Conservation (phyloP, 2,113 vertebrate species). For the Thalassarche chlororhynchos region DNA sequence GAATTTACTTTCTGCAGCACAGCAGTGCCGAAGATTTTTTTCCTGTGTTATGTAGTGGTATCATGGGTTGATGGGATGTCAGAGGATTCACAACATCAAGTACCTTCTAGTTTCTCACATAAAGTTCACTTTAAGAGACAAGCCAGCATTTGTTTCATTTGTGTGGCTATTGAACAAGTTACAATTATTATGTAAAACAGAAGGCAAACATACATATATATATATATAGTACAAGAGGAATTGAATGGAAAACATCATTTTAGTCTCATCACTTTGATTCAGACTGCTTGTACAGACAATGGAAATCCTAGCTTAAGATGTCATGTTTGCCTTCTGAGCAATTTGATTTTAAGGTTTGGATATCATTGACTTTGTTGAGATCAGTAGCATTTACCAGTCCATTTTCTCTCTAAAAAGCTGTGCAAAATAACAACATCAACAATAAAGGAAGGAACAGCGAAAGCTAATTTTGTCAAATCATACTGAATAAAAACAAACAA, state of each 20-base stretch:
- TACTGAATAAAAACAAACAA: slow-evolving; percentile 29
- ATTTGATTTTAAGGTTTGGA: not conserved
- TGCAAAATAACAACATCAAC: not conserved
- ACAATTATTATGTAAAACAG: not conserved
- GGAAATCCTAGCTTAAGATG: not conserved
- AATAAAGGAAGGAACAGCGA: not conserved
- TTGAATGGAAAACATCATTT: not conserved
- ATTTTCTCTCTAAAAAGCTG: slow-evolving; percentile 15
- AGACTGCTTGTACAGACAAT: not conserved
- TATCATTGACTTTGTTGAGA: not conserved
- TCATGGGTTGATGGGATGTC: not conserved
- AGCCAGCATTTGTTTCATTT: not conserved
- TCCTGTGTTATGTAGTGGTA: not conserved
- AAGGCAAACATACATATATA: not conserved
- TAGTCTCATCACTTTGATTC: not conserved
- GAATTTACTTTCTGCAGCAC: not conserved
- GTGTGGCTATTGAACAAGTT: not conserved
- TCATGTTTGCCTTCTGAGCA: not conserved
- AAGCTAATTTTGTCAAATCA: slow-evolving; percentile 28
- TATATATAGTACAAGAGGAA: not conserved
- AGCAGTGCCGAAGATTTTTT: not conserved
- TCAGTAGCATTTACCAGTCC: not conserved
- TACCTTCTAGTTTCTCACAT: not conserved
- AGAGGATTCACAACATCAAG: not conserved
- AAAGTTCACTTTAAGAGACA: not conserved